Percentiles rank a stretch among this genome's conserved stretches.
Evolutionary conservation across 2,888 invertebrate genomes (phyloP).

Genomic region (Tachina fera): DNA sequence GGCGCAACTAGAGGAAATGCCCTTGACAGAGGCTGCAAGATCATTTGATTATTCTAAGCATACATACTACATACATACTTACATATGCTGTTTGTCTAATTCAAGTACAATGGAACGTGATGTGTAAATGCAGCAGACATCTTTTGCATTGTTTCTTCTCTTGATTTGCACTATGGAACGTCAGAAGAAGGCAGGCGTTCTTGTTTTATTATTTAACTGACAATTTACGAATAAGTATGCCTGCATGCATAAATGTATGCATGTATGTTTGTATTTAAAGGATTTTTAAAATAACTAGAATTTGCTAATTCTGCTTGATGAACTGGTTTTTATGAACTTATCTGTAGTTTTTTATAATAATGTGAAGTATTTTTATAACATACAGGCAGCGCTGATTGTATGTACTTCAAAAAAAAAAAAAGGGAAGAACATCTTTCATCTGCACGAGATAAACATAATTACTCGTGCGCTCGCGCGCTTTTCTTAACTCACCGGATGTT

Average conservation of each 20-base stretch:
- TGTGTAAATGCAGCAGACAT: conserved; percentile 4
- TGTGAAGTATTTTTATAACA: background rate
- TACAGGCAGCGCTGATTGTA: background rate
- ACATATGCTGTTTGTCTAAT: conserved; percentile 39
- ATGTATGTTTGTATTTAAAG: background rate
- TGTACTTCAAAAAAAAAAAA: too few relatives aligned
- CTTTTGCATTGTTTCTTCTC: background rate
- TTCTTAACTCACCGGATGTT: conserved; percentile 56
- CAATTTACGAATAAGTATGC: background rate
- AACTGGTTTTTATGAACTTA: background rate
- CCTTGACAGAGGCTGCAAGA: conserved; percentile 64
- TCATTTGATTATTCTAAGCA: conserved; percentile 59
- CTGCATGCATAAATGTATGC: too few relatives aligned
- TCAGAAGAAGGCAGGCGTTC: conserved; percentile 46
- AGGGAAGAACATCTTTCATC: conserved; percentile 6
- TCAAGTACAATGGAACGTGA: conserved; percentile 31
- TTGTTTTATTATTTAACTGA: conserved; percentile 53
- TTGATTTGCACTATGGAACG: conserved; percentile 48
- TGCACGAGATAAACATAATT: conserved; percentile 19
- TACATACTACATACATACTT: too few relatives aligned
- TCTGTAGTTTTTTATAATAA: background rate
- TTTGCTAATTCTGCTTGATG: background rate
- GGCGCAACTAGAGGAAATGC: conserved; percentile 68
- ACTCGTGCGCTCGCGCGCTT: background rate
- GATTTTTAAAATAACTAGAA: background rate